Evolutionary conservation across 2,888 invertebrate species (phyloP), one percentile per base, ranked within the genome.

Genomic region (Ceratothoa steindachneri): DNA sequence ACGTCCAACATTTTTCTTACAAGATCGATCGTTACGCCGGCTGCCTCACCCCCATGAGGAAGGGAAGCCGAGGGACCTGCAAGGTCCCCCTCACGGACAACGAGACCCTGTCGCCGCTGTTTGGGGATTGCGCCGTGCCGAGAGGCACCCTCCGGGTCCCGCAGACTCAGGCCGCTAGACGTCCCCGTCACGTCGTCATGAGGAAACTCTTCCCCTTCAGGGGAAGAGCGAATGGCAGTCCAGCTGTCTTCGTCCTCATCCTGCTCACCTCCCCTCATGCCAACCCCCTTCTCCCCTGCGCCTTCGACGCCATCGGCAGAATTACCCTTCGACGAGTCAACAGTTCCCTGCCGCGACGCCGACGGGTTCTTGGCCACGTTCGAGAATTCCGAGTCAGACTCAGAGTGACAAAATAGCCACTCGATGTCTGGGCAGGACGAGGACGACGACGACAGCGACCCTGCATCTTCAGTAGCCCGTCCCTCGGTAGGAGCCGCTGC

Each of bases 91-190:
- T 74, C 74, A 9, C 69, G 69, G 24, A 74, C 67, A 0, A 69
- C 67, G 12, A 74, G 68, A 19, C 74, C 77, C 51, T 77, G 78
- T 31, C 77, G 31, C 30, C 74, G 52, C 65, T 80, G 82, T 82
- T 76, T 83, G 80, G 52, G 83, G 76, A 80, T 79, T 29, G 79
- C 80, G 19, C 80, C 80, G 41, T 80, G 76, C 27, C 67, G 64
- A 24, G 67, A 68, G 0, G 74, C 27, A 41, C 69, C 71, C 29
- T 67, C 55, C 30, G 68, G 71, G 53, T n/a, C 65, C n/a, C 28
- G 68, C 22, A 67, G 30, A 22, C 51, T 55, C 15, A 66, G 72
- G 30, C n/a, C 60, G 9, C 53, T 31, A 3, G 51, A 41, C 22
- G 72, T 67, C 52, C 69, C 71, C 22, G 72, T 67, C 52, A 66